phyloP scores from a whole-genome alignment of 2,888 invertebrate genomes.

The Octodonta nipae region DNA sequence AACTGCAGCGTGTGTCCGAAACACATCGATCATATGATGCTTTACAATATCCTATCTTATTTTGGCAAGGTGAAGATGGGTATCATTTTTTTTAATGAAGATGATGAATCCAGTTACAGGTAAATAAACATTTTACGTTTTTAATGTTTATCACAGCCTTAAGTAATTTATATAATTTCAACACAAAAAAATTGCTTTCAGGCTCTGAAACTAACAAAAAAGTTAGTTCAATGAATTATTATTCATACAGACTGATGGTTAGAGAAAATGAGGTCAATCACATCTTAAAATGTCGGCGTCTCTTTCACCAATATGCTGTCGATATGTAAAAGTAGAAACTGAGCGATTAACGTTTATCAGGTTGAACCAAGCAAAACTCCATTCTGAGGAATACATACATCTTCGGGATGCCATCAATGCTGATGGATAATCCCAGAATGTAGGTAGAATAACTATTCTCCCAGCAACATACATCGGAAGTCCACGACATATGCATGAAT shows the following conservation, averaged over 20 bases:
- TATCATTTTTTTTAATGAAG: slow-evolving; percentile 2
- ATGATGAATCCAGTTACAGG: slow-evolving; percentile 1
- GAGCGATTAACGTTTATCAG: slow-evolving; percentile 25
- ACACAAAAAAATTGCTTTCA: slow-evolving; percentile 12
- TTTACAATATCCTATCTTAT: slow-evolving; percentile 26
- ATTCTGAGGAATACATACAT: slow-evolving; percentile 27
- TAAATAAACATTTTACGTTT: background rate
- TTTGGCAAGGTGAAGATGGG: slow-evolving; percentile 17
- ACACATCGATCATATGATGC: slow-evolving; percentile 27
- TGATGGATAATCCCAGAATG: background rate
- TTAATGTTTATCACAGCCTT: background rate
- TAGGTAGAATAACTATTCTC: slow-evolving; percentile 2
- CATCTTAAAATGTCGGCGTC: slow-evolving; percentile 1
- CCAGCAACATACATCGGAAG: slow-evolving; percentile 4
- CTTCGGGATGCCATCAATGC: slow-evolving; percentile 23
- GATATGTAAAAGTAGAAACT: slow-evolving; percentile 23
- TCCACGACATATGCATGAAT: slow-evolving; percentile 3
- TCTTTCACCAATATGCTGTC: background rate
- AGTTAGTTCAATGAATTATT: slow-evolving; percentile 2
- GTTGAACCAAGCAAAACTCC: slow-evolving; percentile 23
- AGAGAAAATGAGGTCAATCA: slow-evolving; percentile 9
- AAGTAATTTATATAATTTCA: background rate
- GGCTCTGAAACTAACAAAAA: slow-evolving; percentile 10
- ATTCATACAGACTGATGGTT: slow-evolving; percentile 22
- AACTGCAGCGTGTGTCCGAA: slow-evolving; percentile 14